Evolutionary conservation across 2,113 vertebrate genomes (phyloP).

Genomic region (Ornithorhynchus anatinus): DNA sequence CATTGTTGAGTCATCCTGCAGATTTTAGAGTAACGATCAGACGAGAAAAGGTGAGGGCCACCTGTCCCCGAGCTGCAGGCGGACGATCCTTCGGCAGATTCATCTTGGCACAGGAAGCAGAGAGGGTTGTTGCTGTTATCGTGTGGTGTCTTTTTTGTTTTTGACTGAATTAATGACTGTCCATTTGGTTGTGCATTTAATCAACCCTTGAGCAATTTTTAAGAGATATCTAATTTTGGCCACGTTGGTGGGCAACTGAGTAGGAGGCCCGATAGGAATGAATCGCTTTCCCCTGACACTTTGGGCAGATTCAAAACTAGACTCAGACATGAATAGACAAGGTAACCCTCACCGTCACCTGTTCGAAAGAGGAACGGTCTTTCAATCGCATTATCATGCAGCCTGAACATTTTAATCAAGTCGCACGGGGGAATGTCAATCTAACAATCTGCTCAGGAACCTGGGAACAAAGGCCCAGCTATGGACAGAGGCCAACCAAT

Average conservation of each 20-base stretch:
- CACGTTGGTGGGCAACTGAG: constrained; percentile 26
- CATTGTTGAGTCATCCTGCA: neutral
- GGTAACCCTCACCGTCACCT: constrained; percentile 9
- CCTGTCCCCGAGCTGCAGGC: neutral
- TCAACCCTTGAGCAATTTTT: constrained; percentile 22
- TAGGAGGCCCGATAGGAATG: neutral
- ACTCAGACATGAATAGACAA: neutral
- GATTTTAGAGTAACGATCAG: neutral
- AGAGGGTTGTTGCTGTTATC: too few relatives aligned
- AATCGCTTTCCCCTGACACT: constrained; percentile 42
- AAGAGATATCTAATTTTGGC: constrained; percentile 8
- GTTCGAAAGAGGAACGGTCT: neutral
- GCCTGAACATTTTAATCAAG: constrained; percentile 9
- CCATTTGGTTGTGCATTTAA: constrained; percentile 33
- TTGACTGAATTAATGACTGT: constrained; percentile 43
- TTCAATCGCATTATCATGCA: constrained; percentile 2
- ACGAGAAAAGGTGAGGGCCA: neutral
- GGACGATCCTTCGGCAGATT: neutral
- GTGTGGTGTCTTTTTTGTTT: constrained; percentile 45
- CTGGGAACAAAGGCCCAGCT: neutral
- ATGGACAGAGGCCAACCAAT: neutral
- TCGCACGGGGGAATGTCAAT: neutral
- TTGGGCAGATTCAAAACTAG: constrained; percentile 22
- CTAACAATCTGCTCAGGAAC: neutral
- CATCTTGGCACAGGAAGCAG: constrained; percentile 45